phyloP scores from a whole-genome alignment of 2,888 invertebrate species.

The Criorhina ranunculi region DNA sequence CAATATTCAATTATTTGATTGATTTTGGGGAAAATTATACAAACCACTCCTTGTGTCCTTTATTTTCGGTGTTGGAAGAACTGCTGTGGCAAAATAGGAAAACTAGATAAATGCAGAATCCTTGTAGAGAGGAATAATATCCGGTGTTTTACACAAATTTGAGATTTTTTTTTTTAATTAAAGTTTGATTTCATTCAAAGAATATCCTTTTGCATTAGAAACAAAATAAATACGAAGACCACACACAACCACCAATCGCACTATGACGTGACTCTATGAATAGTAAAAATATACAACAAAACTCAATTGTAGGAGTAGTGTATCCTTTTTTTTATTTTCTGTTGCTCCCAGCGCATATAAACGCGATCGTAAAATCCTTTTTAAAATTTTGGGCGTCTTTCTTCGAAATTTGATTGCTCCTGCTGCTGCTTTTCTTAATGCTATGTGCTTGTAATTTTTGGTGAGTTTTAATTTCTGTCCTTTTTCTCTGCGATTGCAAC shows the following conservation, averaged over 20 bases:
- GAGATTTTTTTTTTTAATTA: too few relatives aligned
- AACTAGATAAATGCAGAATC: constrained; percentile 65
- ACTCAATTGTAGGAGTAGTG: constrained; percentile 29
- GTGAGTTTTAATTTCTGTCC: constrained; percentile 57
- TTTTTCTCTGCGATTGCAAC: constrained; percentile 44
- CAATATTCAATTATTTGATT: constrained; percentile 3
- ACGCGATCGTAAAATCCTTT: constrained; percentile 2
- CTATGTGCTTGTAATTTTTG: constrained; percentile 40
- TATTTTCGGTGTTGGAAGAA: constrained; percentile 52
- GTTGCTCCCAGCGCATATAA: constrained; percentile 11
- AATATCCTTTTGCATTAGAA: constrained; percentile 41
- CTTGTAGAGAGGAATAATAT: constrained; percentile 65
- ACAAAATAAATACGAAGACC: constrained; percentile 9
- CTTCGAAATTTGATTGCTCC: background rate
- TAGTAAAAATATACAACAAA: constrained; percentile 55
- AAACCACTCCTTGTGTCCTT: constrained; percentile 63
- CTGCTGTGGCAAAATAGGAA: constrained; percentile 63
- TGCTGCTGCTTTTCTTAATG: constrained; percentile 23
- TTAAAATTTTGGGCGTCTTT: constrained; percentile 57
- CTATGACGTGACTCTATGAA: constrained; percentile 35
- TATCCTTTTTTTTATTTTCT: constrained; percentile 21
- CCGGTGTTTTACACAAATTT: background rate
- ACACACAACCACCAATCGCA: constrained; percentile 51
- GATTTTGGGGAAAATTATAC: constrained; percentile 19
- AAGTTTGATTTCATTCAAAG: constrained; percentile 6